Percentiles rank a stretch among this genome's conserved stretches.
These are phyloP conservation scores for Scomber colias DNA, from an alignment of 2,113 vertebrate species.

Conservation along the genomic window DNA sequence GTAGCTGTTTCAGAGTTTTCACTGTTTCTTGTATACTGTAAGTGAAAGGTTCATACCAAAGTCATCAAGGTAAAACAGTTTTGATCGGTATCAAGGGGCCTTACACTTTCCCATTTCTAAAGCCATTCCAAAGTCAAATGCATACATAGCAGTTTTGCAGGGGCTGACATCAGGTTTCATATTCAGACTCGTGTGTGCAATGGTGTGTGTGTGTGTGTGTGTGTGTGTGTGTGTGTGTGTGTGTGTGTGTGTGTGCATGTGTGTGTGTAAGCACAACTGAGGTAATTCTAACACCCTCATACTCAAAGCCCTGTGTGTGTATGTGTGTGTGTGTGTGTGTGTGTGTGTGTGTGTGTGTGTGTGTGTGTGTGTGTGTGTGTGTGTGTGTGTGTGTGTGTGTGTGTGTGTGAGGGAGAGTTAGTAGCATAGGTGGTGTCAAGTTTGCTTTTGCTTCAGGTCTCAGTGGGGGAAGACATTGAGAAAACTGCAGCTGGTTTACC, in stretches of 20 bases:
- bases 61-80: conserved; percentile 60
- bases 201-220: background rate
- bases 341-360: conserved; percentile 13
- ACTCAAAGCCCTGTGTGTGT: conserved; percentile 8
- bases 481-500: conserved; percentile 63
- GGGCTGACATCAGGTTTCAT: conserved; percentile 65
- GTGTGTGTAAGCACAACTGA: conserved; percentile 27
- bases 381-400: conserved; percentile 14
- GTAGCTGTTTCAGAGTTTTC: conserved; percentile 58
- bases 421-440: conserved; percentile 66
- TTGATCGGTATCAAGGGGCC: conserved; percentile 53
- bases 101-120: conserved; percentile 58
- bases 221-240: conserved; percentile 11
- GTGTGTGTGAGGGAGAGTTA: conserved; percentile 14
- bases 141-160: conserved; percentile 43
- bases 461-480: conserved; percentile 58
- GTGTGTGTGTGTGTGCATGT: background rate
- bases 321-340: conserved; percentile 13
- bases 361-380: background rate
- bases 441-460: conserved; percentile 66
- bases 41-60: conserved; percentile 60
- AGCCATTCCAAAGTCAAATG: conserved; percentile 56
- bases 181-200: conserved; percentile 38
- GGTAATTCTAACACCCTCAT: conserved; percentile 55
- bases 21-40: conserved; percentile 27